Percentiles rank a stretch among this genome's conserved stretches.
Evolutionary conservation across 2,797 vertebrate species (phyloP).

Genomic region (Notolabrus celidotus): DNA sequence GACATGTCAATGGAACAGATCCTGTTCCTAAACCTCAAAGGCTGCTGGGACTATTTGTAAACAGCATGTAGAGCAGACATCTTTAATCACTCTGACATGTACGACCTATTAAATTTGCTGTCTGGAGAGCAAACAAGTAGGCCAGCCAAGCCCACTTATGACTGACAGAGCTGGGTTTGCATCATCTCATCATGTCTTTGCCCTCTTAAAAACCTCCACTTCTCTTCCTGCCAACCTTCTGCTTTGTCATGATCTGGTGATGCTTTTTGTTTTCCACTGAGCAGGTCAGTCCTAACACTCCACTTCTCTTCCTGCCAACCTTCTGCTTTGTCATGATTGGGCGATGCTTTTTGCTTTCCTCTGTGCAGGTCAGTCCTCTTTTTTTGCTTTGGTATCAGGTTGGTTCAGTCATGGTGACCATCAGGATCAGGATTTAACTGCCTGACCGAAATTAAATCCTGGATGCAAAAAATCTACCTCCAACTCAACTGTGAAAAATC

Average conservation of each 20-base stretch:
- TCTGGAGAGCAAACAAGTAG: constrained; percentile 68
- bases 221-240: constrained; percentile 16
- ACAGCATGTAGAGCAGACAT: constrained; percentile 54
- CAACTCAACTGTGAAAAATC: no score
- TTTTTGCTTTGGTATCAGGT: neutral
- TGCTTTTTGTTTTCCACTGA: neutral
- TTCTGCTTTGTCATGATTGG: constrained; percentile 5
- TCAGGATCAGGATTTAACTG: no score
- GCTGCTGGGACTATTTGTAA: constrained; percentile 57
- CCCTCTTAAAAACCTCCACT: constrained; percentile 23
- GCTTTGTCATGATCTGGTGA: constrained; percentile 3
- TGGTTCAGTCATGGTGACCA: constrained; percentile 8
- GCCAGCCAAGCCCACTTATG: constrained; percentile 53
- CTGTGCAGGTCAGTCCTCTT: neutral
- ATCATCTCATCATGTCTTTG: constrained; percentile 21
- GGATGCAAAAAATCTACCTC: no score
- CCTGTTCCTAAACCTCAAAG: constrained; percentile 18
- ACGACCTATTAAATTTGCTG: constrained; percentile 49
- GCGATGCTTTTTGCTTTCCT: neutral
- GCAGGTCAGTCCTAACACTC: neutral
- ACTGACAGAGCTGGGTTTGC: constrained; percentile 27
- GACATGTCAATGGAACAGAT: neutral
- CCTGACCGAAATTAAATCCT: no score
- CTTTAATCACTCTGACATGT: constrained; percentile 59
- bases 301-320: constrained; percentile 14